Evolutionary conservation across 2,113 vertebrate genomes (phyloP).

Genomic region (Limnothrissa miodon): DNA sequence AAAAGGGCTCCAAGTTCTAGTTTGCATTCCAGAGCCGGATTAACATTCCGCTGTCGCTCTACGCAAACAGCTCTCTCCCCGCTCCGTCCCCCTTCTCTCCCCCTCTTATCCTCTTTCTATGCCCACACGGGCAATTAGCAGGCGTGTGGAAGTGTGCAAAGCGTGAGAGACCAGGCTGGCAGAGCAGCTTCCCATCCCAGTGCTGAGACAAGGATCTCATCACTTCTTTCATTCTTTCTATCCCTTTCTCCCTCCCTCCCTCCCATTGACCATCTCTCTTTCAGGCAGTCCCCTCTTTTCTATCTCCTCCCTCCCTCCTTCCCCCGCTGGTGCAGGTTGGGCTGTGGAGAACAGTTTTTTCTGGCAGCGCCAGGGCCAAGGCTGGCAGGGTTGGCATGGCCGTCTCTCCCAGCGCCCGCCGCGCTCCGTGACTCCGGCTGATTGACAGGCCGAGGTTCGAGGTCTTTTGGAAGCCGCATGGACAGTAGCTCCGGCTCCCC

Average conservation of each 20-base stretch:
- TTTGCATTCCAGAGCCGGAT: conserved; percentile 9
- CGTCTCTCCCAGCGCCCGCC: not conserved
- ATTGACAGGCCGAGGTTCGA: not conserved
- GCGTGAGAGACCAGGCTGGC: not conserved
- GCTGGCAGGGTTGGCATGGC: not conserved
- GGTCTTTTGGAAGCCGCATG: not conserved
- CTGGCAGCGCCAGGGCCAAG: not conserved
- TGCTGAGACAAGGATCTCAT: conserved; percentile 10
- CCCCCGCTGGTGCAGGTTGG: not conserved
- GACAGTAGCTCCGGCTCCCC: not conserved
- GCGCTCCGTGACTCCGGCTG: not conserved
- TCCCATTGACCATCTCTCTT: not conserved
- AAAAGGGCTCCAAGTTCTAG: not conserved
- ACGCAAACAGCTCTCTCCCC: not conserved
- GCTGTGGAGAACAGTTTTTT: not conserved
- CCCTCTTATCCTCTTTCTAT: not conserved
- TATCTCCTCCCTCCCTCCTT: not conserved
- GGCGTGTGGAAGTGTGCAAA: conserved; percentile 4
- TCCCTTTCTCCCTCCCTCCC: not conserved
- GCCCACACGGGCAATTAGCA: not conserved
- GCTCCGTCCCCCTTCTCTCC: not conserved
- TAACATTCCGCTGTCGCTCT: conserved; percentile 5
- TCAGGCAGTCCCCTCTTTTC: not conserved
- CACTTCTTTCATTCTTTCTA: not conserved
- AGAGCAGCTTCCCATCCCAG: not conserved